Evolutionary conservation across 2,797 vertebrate genomes (phyloP), one percentile per base, ranked within the genome.

Genomic region (Rhinichthys osculus): DNA sequence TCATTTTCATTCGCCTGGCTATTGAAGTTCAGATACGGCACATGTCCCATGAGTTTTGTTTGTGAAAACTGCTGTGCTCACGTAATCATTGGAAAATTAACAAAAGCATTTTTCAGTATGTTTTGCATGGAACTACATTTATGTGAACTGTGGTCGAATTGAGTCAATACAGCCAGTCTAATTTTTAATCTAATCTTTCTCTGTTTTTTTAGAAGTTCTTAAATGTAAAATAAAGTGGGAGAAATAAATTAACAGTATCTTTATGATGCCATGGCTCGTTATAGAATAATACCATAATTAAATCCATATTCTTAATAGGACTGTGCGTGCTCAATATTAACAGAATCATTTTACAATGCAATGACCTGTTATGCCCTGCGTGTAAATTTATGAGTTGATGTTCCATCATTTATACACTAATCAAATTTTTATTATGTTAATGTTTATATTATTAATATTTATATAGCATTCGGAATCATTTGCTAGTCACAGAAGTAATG

Each of bases 11-110:
- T 70, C 1, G 21, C 47, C n/a, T 27, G 67, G 44, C 6, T 69
- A 57, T 57, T 77, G 67, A 54, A 54, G 33, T 69, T 84, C 62
- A 84, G 47, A 78, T 7, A 54, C 16, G 27, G 44, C 82, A 27
- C 72, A 54, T 42, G 33, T 23, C 62, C 62, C 62, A 1, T 30
- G 47, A 57, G 62, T 78, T 84, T 57, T 5, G 27, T 77, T 67
- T 67, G 16, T 40, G 40, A 67, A 30, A 40, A 78, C 17, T 19
- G 72, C 9, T 42, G 42, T 42, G 42, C 82, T 64, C 40, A 33
- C 1, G 23, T 6, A 67, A 77, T 64, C 47, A 84, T 40, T 78
- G 17, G 62, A 57, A 77, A 70, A 59, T 19, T 30, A 84, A 54
- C 17, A 42, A 57, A 69, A 69, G 9, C 13, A 77, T 52, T 66